Conservation (phyloP, 2,888 invertebrate genomes). For the Callimorpha dominula region DNA sequence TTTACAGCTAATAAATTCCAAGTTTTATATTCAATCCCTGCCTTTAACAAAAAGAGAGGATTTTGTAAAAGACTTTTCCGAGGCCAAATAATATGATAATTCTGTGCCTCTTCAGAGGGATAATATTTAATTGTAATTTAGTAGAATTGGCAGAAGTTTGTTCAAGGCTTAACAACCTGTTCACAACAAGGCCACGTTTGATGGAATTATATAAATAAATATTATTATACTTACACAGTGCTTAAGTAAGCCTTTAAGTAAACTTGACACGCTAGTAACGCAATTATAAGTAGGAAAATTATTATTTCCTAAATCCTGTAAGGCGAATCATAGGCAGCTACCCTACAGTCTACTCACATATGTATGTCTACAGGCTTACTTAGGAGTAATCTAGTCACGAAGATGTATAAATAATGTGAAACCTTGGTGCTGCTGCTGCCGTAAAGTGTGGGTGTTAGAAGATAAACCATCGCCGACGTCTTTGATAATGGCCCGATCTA, state of each 20-base stretch:
- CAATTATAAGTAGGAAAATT: slow-evolving; percentile 16
- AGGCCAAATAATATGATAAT: slow-evolving; percentile 21
- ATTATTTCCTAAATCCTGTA: neutral
- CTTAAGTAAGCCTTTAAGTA: slow-evolving; percentile 30
- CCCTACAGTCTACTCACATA: neutral
- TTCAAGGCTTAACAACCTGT: slow-evolving; percentile 19
- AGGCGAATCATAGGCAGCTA: neutral
- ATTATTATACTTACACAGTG: slow-evolving; percentile 40
- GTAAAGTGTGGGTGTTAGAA: no score
- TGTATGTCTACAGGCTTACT: neutral
- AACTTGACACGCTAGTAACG: slow-evolving; percentile 24
- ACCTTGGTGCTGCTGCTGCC: no score
- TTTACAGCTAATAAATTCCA: slow-evolving; percentile 14
- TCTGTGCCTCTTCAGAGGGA: slow-evolving; percentile 21
- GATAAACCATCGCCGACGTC: no score
- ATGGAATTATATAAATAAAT: slow-evolving; percentile 48
- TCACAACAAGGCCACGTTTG: slow-evolving; percentile 30
- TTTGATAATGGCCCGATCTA: no score
- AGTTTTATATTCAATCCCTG: slow-evolving; percentile 5
- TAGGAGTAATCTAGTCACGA: neutral
- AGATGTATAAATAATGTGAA: neutral
- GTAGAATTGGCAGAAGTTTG: slow-evolving; percentile 27
- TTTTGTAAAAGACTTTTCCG: slow-evolving; percentile 9
- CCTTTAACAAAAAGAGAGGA: slow-evolving; percentile 6
- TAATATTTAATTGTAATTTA: slow-evolving; percentile 46